Percentiles rank a stretch among this genome's conserved stretches.
phyloP scores from a whole-genome alignment of 2,888 invertebrate species.

The Limnephilus rhombicus region DNA sequence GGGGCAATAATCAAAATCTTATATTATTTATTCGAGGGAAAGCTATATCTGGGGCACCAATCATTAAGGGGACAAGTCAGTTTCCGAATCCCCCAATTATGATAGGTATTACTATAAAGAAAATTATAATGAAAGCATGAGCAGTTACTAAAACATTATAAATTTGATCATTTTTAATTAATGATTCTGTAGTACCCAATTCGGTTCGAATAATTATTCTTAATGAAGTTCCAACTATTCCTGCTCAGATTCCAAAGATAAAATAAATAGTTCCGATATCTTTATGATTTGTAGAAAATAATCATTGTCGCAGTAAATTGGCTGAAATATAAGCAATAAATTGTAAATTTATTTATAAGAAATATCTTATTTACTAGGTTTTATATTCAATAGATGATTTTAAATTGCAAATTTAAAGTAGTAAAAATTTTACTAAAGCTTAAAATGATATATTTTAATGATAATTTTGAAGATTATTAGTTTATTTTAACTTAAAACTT shows the following conservation, averaged over 20 bases:
- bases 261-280: conserved; percentile 87
- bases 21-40: no score
- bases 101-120: no score
- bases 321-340: conserved; percentile 78
- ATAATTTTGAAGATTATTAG: conserved; percentile 82
- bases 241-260: conserved; percentile 72
- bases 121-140: no score
- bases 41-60: no score
- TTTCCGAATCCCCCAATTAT: no score
- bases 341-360: conserved; percentile 82
- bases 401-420: conserved; percentile 81
- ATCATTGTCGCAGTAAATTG: conserved; percentile 81
- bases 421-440: conserved; percentile 76
- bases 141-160: no score
- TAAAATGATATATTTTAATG: conserved; percentile 71
- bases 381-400: conserved; percentile 79
- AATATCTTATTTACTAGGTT: conserved; percentile 71
- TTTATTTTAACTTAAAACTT: conserved; percentile 79
- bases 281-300: conserved; percentile 86
- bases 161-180: no score
- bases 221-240: no score
- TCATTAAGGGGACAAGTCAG: no score
- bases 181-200: no score
- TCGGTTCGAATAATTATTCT: no score
- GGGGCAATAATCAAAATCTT: no score